Base-by-base conservation (phyloP, 2,113 vertebrate genomes). In the Elachura formosa region DNA sequence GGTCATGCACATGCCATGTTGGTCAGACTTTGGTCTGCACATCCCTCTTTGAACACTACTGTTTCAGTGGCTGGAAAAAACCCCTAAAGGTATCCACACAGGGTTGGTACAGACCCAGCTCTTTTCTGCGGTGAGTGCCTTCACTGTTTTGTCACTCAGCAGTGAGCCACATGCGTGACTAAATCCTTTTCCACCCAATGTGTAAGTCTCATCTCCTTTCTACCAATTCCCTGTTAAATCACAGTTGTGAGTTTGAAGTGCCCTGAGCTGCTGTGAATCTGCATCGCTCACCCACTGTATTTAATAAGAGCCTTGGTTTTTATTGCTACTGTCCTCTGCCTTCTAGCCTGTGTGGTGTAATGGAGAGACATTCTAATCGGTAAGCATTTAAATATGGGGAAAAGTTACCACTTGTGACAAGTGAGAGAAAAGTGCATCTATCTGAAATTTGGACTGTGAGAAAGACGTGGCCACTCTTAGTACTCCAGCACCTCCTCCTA, bases 1-100 rank as follows among this genome's bases (percentile, higher is more conserved):
- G 22, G 22, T 45, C n/a, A 49, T 29, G 17, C 6, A n/a, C 0
- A 0, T 43, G 15, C 31, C 38, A 6, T 1, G 2, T 12, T 2
- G 1, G 24, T 72, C 58, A 52, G 54, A 3, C 45, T 56, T 59
- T 1, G 7, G 6, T 33, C n/a, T 84, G 36, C 45, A 36, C 28
- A 22, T 18, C 13, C 5, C 20, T 5, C 26, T 81, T 61, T 78
- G 38, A 78, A 5, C 21, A 6, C 11, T 36, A 2, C 16, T 26
- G 12, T 25, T 81, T 87, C 64, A 34, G n/a, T 20, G 26, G 13
- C 33, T 84, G 18, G 48, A 46, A 71, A 75, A 83, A 28, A 0
- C 5, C 36, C 14, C 31, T 56, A 5, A 3, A 66, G 12, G 9
- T 23, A 6, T 59, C 43, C 43, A 15, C 16, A 14, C 0, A 4